Percentiles rank a stretch among this genome's conserved stretches.
These are phyloP conservation scores for Cecropterus lyciades DNA, from an alignment of 1,140 invertebrate genomes.

Conservation along the genomic window DNA sequence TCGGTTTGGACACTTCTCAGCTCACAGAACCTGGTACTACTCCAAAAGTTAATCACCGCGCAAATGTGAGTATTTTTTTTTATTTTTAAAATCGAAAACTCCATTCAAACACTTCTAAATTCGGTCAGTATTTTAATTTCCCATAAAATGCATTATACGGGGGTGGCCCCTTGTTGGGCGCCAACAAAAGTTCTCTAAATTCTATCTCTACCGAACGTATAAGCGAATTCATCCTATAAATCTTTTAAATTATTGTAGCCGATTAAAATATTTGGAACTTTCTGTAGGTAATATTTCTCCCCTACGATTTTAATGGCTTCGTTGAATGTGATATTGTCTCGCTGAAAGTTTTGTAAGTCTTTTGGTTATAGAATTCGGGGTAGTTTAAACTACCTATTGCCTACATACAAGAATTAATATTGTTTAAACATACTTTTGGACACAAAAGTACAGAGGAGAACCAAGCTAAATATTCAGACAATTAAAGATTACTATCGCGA, in stretches of 20 bases:
- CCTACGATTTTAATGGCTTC: slow-evolving; percentile 3
- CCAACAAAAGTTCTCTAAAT: slow-evolving; percentile 38
- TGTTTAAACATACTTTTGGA: no score
- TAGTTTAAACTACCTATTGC: no score
- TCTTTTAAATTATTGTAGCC: slow-evolving; percentile 13
- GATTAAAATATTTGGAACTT: slow-evolving; percentile 3
- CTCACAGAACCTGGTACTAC: slow-evolving; percentile 48
- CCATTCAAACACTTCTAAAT: no score
- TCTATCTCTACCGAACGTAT: slow-evolving; percentile 3
- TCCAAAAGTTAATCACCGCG: slow-evolving; percentile 37
- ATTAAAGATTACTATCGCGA: background rate
- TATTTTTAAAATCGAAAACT: background rate
- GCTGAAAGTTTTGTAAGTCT: background rate
- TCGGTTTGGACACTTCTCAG: slow-evolving; percentile 52
- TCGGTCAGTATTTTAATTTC: no score
- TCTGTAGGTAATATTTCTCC: background rate
- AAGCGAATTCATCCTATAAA: background rate
- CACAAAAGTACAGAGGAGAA: no score
- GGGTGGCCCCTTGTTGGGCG: slow-evolving; percentile 50
- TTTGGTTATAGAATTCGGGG: background rate
- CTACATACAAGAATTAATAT: no score
- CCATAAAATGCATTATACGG: no score
- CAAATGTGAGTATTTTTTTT: slow-evolving; percentile 52
- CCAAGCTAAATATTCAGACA: background rate
- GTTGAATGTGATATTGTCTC: background rate